These are phyloP conservation scores for Tuberolachnus salignus DNA, from an alignment of 2,888 invertebrate species.

Conservation along the genomic window DNA sequence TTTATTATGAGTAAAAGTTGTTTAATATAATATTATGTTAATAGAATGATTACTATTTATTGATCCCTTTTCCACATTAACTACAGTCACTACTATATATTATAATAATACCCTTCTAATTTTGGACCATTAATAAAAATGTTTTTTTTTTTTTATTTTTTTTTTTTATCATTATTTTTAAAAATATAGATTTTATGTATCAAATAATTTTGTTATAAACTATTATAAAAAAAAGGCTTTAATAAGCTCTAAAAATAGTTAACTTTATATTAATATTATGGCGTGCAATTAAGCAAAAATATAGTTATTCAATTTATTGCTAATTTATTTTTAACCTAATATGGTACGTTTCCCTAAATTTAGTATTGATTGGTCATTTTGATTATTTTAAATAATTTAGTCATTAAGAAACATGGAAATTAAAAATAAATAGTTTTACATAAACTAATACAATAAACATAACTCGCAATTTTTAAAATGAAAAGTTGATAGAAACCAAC, in stretches of 20 bases:
- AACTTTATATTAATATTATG: conserved; percentile 30
- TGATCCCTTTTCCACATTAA: too few relatives aligned
- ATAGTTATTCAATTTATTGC: not conserved
- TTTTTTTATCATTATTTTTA: not conserved
- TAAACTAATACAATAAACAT: conserved; percentile 11
- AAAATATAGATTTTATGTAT: too few relatives aligned
- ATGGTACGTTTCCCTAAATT: conserved; percentile 41
- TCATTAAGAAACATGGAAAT: not conserved
- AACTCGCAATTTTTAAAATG: not conserved
- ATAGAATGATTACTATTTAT: too few relatives aligned
- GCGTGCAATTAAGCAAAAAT: conserved; percentile 18
- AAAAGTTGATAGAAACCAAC: not conserved
- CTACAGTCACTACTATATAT: too few relatives aligned
- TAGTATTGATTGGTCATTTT: conserved; percentile 44
- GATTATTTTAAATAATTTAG: conserved; percentile 36
- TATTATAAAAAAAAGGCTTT: not conserved
- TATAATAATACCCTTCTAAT: too few relatives aligned
- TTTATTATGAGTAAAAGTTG: too few relatives aligned
- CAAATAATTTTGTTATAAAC: not conserved
- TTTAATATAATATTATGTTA: too few relatives aligned
- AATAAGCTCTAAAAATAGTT: conserved; percentile 1
- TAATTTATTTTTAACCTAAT: conserved; percentile 23
- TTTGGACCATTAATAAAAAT: too few relatives aligned
- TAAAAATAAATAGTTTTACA: conserved; percentile 27
- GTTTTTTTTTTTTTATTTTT: too few relatives aligned